phyloP scores from a whole-genome alignment of 2,888 invertebrate genomes.

The Deilephila porcellus region DNA sequence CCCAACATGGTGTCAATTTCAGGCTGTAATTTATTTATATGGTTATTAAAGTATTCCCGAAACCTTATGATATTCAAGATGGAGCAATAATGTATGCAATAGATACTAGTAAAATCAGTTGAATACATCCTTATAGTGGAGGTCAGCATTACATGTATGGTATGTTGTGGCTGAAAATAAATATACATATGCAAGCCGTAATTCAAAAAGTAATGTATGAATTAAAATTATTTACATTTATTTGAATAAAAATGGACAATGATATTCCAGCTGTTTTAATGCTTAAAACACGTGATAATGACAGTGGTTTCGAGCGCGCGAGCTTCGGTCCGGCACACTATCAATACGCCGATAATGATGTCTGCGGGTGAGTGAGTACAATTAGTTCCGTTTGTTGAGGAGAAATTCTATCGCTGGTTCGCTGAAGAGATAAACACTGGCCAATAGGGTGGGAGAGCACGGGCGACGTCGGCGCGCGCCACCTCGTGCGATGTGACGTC shows the following conservation, averaged over 20 bases:
- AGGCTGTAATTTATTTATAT: not conserved
- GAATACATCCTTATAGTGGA: no score
- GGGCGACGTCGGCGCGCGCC: constrained; percentile 67
- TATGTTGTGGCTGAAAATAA: no score
- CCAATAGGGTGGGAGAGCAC: constrained; percentile 74
- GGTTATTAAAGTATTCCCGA: not conserved
- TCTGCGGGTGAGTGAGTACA: constrained; percentile 55
- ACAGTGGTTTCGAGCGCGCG: constrained; percentile 5
- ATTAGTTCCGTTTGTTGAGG: constrained; percentile 74
- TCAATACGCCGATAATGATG: constrained; percentile 39
- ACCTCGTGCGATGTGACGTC: constrained; percentile 80
- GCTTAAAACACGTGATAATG: not conserved
- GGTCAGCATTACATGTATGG: no score
- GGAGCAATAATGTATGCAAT: not conserved
- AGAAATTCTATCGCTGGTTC: constrained; percentile 79
- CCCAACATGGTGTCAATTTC: not conserved
- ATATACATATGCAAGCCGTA: no score
- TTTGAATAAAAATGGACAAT: not conserved
- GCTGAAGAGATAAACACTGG: constrained; percentile 70
- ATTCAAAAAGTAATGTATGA: not conserved
- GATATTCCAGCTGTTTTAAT: not conserved
- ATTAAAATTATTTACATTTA: not conserved
- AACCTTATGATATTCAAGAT: not conserved
- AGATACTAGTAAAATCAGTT: not conserved
- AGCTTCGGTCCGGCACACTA: not conserved